Conservation (phyloP, 2,113 vertebrate genomes). For the Ageneiosus marmoratus region DNA sequence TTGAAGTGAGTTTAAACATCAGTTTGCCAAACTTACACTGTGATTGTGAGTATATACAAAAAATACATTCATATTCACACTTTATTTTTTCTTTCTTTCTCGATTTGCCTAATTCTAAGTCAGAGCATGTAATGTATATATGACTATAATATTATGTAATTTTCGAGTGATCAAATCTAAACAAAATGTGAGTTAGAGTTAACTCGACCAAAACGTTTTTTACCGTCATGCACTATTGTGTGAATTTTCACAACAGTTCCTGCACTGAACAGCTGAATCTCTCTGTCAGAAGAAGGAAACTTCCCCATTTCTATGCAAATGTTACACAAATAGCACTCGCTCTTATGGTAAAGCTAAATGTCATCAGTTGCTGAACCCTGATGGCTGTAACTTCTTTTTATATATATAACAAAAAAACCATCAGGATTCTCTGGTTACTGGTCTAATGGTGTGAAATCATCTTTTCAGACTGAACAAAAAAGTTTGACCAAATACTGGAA, state of each 20-base stretch:
- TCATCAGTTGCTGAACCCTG: conserved; percentile 8
- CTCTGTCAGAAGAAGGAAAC: neutral
- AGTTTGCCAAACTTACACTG: conserved; percentile 96
- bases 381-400: too few species aligned
- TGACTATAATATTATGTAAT: neutral
- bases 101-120: neutral
- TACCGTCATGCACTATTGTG: neutral
- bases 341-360: conserved; percentile 2
- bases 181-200: neutral
- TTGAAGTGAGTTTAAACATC: conserved; percentile 98
- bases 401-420: too few species aligned
- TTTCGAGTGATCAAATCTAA: neutral
- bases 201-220: neutral
- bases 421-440: neutral
- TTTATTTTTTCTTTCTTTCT: conserved; percentile 1
- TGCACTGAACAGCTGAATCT: neutral
- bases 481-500: neutral
- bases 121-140: neutral
- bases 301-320: conserved; percentile 18
- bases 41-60: conserved; percentile 88
- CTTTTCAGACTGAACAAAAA: neutral
- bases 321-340: neutral
- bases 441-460: neutral
- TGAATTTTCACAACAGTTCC: neutral
- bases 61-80: conserved; percentile 49